phyloP scores from a whole-genome alignment of 2,797 vertebrate species.

The Rhynchonycteris naso region DNA sequence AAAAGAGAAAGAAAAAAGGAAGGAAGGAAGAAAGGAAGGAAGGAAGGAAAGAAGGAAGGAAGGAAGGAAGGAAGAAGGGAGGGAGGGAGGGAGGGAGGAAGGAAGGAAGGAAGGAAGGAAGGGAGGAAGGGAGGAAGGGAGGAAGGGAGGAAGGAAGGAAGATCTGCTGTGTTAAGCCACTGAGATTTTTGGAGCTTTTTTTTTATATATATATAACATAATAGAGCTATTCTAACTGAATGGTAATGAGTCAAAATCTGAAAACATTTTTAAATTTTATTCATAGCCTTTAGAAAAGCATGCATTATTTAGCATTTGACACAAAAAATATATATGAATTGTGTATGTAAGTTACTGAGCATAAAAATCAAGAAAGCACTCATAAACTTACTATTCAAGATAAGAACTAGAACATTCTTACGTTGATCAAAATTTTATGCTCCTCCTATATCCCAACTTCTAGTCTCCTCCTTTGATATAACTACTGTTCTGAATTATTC shows the following conservation, averaged over 20 bases:
- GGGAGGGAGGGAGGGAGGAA: neutral
- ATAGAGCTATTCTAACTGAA: neutral
- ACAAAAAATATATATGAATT: neutral
- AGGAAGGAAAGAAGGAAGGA: neutral
- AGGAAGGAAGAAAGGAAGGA: neutral
- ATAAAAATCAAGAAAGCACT: conserved; percentile 9
- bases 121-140: neutral
- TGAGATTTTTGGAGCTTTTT: neutral
- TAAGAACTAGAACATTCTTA: neutral
- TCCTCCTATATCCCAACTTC: neutral
- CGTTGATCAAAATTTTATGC: neutral
- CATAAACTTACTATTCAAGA: neutral
- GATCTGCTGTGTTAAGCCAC: neutral
- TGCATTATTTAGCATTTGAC: neutral
- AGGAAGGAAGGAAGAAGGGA: neutral
- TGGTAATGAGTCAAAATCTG: neutral
- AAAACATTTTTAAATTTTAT: conserved; percentile 28
- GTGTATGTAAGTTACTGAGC: neutral
- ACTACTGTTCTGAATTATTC: neutral
- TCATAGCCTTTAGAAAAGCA: conserved; percentile 9
- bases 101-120: neutral
- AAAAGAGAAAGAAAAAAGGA: neutral
- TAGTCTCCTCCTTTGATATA: neutral
- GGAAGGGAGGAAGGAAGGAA: neutral
- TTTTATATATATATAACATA: neutral